Evolutionary conservation across 1,140 invertebrate species (phyloP), one percentile per base, ranked within the genome.

Genomic region (Leptonema lineaticorne): DNA sequence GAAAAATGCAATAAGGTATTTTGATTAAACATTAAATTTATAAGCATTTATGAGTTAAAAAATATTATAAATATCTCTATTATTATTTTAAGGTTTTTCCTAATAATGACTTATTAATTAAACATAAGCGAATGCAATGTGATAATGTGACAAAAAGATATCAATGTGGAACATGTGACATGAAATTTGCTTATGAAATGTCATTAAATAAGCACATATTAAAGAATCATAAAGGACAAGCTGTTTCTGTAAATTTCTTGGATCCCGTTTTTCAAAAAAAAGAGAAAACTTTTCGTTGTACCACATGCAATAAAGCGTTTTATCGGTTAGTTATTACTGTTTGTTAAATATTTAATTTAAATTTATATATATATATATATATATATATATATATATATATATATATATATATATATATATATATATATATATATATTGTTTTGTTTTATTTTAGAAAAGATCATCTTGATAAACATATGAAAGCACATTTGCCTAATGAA

Each of bases 241-340:
- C 75, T 14, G 79, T 80, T 2, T 77, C 77, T 22, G 77, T 81
- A 0, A 76, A 75, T 28, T 78, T 79, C 63, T 74, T 78, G 16
- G 76, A 77, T 60, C 68, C 75, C 2, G 5, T 59, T 6, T 75
- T 74, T 68, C 67, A 71, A 29, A 76, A 75, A 27, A 74, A 75
- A 56, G 73, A 75, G 9, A 75, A 75, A 58, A 69, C 74, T n/a
- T 76, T 81, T 50, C 75, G 79, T 41, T 86, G 85, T 74, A 74
- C 79, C 26, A 76, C 77, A 2, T 85, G 84, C 63, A 77, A 79
- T 7, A 82, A 83, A 75, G 70, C 73, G 29, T 85, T 85, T 56
- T 77, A 77, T 24, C 82, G 81, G 79, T 82, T 74, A 41, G 78
- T 48, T 20, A 37, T 33, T 60, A 64, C 9, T n/a, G 9, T 65